These are phyloP conservation scores for Spondyliosoma cantharus DNA, from an alignment of 2,797 vertebrate genomes.

Conservation along the genomic window DNA sequence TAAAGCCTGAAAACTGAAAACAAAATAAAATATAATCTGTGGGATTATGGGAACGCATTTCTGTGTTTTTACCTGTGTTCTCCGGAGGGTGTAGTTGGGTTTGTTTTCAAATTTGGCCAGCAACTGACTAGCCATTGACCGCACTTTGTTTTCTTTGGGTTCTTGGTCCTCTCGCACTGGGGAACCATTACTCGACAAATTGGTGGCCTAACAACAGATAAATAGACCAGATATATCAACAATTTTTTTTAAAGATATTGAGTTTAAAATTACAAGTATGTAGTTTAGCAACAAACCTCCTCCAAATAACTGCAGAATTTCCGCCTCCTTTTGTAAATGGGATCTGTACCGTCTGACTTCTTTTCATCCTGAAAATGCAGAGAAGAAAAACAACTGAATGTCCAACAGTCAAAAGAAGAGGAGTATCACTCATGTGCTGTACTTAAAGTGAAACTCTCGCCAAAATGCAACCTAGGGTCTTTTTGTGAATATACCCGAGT, in stretches of 20 bases:
- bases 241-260: neutral
- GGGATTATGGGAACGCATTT: neutral
- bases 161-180: slow-evolving; percentile 73
- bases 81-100: slow-evolving; percentile 80
- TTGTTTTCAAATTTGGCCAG: slow-evolving; percentile 93
- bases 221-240: slow-evolving; percentile 2
- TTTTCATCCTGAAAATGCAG: slow-evolving; percentile 86
- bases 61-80: slow-evolving; percentile 85
- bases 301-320: slow-evolving; percentile 86
- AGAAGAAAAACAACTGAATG: slow-evolving; percentile 1
- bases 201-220: slow-evolving; percentile 80
- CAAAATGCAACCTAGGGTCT: too few relatives aligned
- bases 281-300: slow-evolving; percentile 85
- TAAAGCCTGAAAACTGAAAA: neutral
- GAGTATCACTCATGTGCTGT: neutral
- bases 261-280: neutral
- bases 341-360: slow-evolving; percentile 87
- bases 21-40: neutral
- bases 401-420: neutral
- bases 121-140: slow-evolving; percentile 94
- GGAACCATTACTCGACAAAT: slow-evolving; percentile 78
- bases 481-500: too few relatives aligned
- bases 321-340: slow-evolving; percentile 90
- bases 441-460: too few relatives aligned
- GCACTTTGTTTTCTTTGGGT: slow-evolving; percentile 93